phyloP scores from a whole-genome alignment of 2,888 invertebrate genomes.

The Tipula vernalis region DNA sequence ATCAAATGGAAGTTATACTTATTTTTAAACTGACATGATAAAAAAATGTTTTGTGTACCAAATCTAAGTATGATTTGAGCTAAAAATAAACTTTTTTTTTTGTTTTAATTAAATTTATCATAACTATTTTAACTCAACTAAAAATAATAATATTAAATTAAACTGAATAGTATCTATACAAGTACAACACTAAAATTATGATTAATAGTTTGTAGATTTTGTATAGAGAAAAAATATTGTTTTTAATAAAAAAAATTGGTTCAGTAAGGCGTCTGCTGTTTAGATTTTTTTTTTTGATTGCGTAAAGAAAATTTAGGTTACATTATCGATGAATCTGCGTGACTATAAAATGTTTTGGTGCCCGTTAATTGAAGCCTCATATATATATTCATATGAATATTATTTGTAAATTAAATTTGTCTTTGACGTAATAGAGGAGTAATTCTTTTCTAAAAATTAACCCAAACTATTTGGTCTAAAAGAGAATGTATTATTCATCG shows the following conservation, averaged over 20 bases:
- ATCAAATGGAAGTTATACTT: not conserved
- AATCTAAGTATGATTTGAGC: not conserved
- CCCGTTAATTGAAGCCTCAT: not conserved
- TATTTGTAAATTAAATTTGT: no score
- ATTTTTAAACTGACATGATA: not conserved
- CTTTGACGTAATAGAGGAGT: no score
- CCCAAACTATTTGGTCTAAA: no score
- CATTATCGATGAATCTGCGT: not conserved
- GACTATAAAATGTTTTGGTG: not conserved
- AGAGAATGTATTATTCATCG: no score
- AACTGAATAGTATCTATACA: not conserved
- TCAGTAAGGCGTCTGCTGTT: not conserved
- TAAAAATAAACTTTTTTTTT: not conserved
- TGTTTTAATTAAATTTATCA: not conserved
- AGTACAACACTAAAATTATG: not conserved
- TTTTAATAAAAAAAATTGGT: not conserved
- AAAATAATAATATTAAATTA: not conserved
- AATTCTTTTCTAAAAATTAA: no score
- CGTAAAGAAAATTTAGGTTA: not conserved
- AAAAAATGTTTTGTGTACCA: not conserved
- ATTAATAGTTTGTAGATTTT: not conserved
- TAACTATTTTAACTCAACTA: not conserved
- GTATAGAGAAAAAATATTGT: not conserved
- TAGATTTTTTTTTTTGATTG: not conserved
- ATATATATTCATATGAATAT: no score